These are phyloP conservation scores for Morelia viridis DNA, from an alignment of 2,797 vertebrate genomes.

Conservation along the genomic window DNA sequence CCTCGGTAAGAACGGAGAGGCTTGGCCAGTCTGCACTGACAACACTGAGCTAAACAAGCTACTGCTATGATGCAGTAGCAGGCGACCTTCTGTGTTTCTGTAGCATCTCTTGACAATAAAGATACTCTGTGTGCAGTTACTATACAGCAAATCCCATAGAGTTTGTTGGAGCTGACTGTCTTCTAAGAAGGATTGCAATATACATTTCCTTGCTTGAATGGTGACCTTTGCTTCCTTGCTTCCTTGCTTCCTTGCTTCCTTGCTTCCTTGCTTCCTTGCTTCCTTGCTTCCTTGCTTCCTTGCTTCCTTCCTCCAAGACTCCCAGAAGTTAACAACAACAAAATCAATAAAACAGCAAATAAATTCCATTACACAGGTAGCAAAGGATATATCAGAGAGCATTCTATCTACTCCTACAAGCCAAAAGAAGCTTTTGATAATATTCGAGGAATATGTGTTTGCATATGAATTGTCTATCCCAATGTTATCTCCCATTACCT, in stretches of 20 bases:
- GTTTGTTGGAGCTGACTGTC: background rate
- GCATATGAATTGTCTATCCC: background rate
- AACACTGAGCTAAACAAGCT: too few species aligned
- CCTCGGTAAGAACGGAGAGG: too few species aligned
- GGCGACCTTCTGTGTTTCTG: too few species aligned
- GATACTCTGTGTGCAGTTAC: too few species aligned
- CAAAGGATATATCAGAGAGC: background rate
- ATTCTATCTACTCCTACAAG: background rate
- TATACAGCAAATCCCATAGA: background rate
- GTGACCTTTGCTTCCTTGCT: background rate
- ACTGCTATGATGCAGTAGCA: too few species aligned
- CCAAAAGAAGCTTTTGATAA: background rate
- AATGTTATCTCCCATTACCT: background rate
- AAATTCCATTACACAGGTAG: background rate
- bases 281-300: too few species aligned
- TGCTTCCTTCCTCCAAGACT: background rate
- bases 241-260: background rate
- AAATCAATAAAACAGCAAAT: background rate
- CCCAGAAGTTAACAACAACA: background rate
- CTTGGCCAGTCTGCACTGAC: too few species aligned
- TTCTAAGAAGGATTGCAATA: background rate
- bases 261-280: too few species aligned
- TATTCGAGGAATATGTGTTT: background rate
- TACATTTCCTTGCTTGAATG: background rate
- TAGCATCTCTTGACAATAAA: background rate